phyloP scores from a whole-genome alignment of 30 jellyfish, hydroid and myxozoan genomes.

The Chironex yamaguchii region DNA sequence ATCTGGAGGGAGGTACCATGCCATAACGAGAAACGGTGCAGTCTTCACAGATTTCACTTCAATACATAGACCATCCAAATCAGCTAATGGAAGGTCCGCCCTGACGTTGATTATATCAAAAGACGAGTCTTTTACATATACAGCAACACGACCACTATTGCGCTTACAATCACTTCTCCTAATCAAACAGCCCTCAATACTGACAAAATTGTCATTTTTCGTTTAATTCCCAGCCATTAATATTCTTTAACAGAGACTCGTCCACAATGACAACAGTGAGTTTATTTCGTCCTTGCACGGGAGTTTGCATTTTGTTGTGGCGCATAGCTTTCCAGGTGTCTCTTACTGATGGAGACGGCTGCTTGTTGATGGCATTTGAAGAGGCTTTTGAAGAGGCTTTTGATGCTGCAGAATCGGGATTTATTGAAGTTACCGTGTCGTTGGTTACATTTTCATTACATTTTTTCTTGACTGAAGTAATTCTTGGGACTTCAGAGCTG shows the following conservation, averaged over 20 bases:
- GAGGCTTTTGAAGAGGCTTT: not conserved
- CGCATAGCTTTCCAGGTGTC: no score
- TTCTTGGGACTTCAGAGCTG: not conserved
- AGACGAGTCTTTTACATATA: conserved; percentile 17
- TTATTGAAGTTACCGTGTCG: not conserved
- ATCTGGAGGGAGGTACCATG: conserved; percentile 39
- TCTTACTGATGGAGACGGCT: no score
- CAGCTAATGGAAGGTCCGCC: conserved; percentile 23
- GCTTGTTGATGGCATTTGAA: not conserved
- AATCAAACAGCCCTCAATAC: no score
- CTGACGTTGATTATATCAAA: conserved; percentile 4
- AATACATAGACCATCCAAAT: conserved; percentile 16
- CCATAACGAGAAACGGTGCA: conserved; percentile 15
- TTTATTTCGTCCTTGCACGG: no score
- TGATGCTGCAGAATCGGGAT: not conserved
- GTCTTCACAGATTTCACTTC: not conserved
- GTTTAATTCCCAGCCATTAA: not conserved
- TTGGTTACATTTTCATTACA: not conserved
- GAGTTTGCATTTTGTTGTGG: no score
- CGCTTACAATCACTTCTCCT: no score
- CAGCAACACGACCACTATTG: conserved; percentile 31
- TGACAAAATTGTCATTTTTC: no score
- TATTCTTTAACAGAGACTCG: not conserved
- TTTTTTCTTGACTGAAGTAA: not conserved
- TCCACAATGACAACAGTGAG: not conserved